phyloP scores from a whole-genome alignment of 2,113 vertebrate species.

The Pantherophis guttatus region DNA sequence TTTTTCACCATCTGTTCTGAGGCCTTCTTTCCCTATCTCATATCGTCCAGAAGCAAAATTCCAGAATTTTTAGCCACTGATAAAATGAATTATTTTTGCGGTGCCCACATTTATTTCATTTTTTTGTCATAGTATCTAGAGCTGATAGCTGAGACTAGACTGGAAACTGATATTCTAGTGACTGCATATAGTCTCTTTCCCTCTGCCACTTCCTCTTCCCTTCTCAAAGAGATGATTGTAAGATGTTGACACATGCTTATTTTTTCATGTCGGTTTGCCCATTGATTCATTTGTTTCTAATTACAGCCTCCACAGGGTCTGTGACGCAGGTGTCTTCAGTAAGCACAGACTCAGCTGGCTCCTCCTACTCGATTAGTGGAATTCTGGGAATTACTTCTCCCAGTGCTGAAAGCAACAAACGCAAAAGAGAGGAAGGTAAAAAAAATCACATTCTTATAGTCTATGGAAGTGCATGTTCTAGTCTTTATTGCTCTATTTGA shows the following conservation, averaged over 20 bases:
- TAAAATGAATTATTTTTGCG: not conserved
- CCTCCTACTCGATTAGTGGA: constrained; percentile 97
- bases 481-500: not conserved
- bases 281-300: constrained; percentile 22
- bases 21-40: not conserved
- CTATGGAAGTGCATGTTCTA: not conserved
- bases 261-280: accelerated
- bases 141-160: not conserved
- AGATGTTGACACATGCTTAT: not conserved
- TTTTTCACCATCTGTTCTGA: not conserved
- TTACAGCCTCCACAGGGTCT: constrained; percentile 86
- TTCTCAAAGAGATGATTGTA: not conserved
- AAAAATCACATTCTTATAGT: not conserved
- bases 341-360: constrained; percentile 90
- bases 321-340: constrained; percentile 92
- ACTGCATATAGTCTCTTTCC: not conserved
- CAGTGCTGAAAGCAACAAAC: constrained; percentile 87
- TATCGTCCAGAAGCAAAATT: not conserved
- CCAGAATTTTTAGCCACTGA: not conserved
- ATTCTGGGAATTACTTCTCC: constrained; percentile 94
- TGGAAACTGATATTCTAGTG: not conserved
- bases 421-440: constrained; percentile 95
- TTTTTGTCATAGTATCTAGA: not conserved
- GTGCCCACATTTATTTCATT: not conserved
- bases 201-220: not conserved